These are phyloP conservation scores for Amazona ochrocephala DNA, from an alignment of 2,797 vertebrate genomes.

Conservation along the genomic window DNA sequence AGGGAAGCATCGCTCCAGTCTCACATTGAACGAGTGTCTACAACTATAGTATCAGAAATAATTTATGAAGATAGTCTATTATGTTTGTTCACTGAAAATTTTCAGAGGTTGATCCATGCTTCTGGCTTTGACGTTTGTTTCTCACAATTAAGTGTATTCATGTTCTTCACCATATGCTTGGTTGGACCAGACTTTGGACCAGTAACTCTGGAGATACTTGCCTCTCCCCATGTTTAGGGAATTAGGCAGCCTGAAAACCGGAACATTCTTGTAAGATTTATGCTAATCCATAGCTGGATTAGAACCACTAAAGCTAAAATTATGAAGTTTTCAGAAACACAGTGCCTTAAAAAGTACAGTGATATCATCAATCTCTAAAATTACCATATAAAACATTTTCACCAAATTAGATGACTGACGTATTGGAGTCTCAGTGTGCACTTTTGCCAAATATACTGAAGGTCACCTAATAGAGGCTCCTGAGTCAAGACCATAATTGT, in stretches of 20 bases:
- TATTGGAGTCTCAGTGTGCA: neutral
- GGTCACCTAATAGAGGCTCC: neutral
- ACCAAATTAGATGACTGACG: neutral
- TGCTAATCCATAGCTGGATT: neutral
- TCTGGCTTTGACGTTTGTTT: neutral
- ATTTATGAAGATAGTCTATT: conserved; percentile 1
- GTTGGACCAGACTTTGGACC: neutral
- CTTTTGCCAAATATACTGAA: neutral
- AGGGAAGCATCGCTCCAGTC: neutral
- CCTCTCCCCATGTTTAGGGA: neutral
- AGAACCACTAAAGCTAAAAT: neutral
- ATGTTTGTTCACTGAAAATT: conserved; percentile 10
- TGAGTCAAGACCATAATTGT: neutral
- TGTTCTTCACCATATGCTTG: neutral
- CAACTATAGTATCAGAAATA: neutral
- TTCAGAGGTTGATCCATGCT: neutral
- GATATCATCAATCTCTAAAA: neutral
- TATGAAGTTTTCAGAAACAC: neutral
- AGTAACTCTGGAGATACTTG: neutral
- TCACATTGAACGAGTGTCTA: neutral
- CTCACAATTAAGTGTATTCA: neutral
- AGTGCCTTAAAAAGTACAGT: neutral
- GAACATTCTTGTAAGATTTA: neutral
- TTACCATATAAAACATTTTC: neutral
- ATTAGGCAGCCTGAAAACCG: neutral